These are phyloP conservation scores for Mnemiopsis leidyi DNA, from an alignment of 37 sponge, comb jelly and placozoan genomes.

Conservation along the genomic window DNA sequence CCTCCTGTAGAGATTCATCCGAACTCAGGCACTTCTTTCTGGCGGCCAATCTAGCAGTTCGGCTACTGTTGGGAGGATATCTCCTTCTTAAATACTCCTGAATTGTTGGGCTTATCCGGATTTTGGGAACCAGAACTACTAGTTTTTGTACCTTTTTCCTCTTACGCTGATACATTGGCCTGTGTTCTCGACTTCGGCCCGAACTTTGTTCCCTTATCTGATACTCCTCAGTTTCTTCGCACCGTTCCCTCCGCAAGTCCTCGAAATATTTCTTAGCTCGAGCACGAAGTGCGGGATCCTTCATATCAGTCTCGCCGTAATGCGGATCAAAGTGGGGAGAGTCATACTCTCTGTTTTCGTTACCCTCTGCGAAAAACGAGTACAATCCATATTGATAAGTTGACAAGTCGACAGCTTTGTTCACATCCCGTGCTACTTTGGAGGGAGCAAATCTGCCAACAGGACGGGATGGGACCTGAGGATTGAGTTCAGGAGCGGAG, in stretches of 20 bases:
- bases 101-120: not conserved
- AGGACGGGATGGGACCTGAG: not conserved
- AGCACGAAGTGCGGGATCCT: not conserved
- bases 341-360: not conserved
- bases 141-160: not conserved
- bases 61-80: not conserved
- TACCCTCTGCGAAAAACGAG: slow-evolving; percentile 55
- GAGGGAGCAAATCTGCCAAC: slow-evolving; percentile 1
- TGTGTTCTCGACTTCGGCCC: not conserved
- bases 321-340: slow-evolving; percentile 42
- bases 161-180: slow-evolving; percentile 37
- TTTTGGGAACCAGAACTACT: not conserved
- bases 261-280: slow-evolving; percentile 29
- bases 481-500: not conserved
- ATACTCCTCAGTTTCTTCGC: slow-evolving; percentile 26
- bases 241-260: not conserved
- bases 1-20: not conserved
- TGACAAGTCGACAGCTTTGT: slow-evolving; percentile 25
- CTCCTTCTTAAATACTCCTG: not conserved
- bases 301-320: slow-evolving; percentile 11
- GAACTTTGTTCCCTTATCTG: not conserved
- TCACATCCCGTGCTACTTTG: not conserved
- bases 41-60: not conserved
- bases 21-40: not conserved
- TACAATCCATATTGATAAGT: slow-evolving; percentile 47